These are phyloP conservation scores for Chironomus striatipennis DNA, from an alignment of 1,140 invertebrate genomes.

Conservation along the genomic window DNA sequence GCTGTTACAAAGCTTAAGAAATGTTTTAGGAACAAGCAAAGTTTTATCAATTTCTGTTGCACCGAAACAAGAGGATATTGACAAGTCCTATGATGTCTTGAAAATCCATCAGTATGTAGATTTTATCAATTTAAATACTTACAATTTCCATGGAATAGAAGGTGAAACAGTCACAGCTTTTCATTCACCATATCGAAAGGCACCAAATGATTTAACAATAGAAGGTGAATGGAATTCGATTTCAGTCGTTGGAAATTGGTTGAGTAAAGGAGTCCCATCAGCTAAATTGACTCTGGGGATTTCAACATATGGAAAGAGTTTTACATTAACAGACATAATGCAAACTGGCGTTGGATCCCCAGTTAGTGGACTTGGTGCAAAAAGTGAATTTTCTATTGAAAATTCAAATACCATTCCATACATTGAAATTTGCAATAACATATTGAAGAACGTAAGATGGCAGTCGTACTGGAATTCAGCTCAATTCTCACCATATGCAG, in stretches of 20 bases:
- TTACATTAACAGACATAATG: conserved; percentile 50
- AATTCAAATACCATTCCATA: conserved; percentile 43
- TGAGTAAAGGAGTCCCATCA: conserved; percentile 66
- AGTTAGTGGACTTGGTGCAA: conserved; percentile 61
- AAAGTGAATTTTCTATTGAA: conserved; percentile 53
- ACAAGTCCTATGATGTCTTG: conserved; percentile 51
- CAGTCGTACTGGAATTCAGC: conserved; percentile 33
- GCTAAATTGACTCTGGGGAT: conserved; percentile 80
- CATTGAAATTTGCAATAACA: conserved; percentile 73
- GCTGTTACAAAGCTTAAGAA: conserved; percentile 45
- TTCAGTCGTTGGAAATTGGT: conserved; percentile 54
- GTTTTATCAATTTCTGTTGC: conserved; percentile 50
- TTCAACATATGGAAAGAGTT: conserved; percentile 83
- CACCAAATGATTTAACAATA: conserved; percentile 29
- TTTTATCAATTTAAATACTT: conserved; percentile 37
- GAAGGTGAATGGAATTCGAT: conserved; percentile 35
- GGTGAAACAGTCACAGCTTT: conserved; percentile 43
- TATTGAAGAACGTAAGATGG: conserved; percentile 56
- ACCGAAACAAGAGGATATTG: conserved; percentile 44
- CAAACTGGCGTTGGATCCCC: conserved; percentile 64
- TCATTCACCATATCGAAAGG: conserved; percentile 42
- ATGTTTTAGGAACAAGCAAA: conserved; percentile 47
- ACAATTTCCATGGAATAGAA: conserved; percentile 43
- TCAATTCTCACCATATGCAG: conserved; percentile 56
- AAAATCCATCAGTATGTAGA: conserved; percentile 49